Percentiles rank a stretch among this genome's conserved stretches.
Evolutionary conservation across 2,797 vertebrate genomes (phyloP).

Genomic region (Lerista edwardsae): DNA sequence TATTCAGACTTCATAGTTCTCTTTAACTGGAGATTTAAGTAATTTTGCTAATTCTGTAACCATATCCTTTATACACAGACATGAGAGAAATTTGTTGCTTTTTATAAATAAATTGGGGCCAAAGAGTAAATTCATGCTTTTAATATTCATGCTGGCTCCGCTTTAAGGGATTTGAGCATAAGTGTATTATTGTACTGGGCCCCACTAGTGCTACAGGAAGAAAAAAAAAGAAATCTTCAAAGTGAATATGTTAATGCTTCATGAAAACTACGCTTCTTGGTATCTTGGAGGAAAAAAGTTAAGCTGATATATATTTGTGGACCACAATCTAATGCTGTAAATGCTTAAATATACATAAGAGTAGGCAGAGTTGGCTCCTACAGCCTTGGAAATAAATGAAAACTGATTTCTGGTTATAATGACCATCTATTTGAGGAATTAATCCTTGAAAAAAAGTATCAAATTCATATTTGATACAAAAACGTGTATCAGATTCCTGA

Average conservation of each 20-base stretch:
- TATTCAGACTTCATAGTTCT: conserved; percentile 47
- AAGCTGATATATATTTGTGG: conserved; percentile 58
- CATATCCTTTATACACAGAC: conserved; percentile 62
- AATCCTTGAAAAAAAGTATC: conserved; percentile 46
- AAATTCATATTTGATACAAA: too few species aligned
- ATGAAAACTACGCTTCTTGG: conserved; percentile 57
- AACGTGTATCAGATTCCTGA: conserved; percentile 20
- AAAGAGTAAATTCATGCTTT: conserved; percentile 71
- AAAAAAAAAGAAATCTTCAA: conserved; percentile 71
- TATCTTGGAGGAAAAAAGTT: conserved; percentile 52
- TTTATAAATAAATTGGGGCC: conserved; percentile 72
- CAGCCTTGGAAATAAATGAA: conserved; percentile 46
- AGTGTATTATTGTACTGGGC: conserved; percentile 64
- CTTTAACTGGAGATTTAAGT: conserved; percentile 58
- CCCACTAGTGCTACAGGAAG: conserved; percentile 55
- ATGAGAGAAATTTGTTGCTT: conserved; percentile 66
- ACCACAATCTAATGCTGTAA: conserved; percentile 35
- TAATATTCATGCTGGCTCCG: conserved; percentile 67
- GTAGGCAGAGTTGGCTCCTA: conserved; percentile 20
- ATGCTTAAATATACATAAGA: conserved; percentile 46
- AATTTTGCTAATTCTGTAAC: conserved; percentile 48
- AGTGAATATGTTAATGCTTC: conserved; percentile 66
- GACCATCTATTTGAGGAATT: conserved; percentile 59
- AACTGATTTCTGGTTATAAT: conserved; percentile 54
- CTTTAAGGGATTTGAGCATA: conserved; percentile 71